These are phyloP conservation scores for Stomorhina lunata DNA, from an alignment of 2,888 invertebrate genomes.

Conservation along the genomic window DNA sequence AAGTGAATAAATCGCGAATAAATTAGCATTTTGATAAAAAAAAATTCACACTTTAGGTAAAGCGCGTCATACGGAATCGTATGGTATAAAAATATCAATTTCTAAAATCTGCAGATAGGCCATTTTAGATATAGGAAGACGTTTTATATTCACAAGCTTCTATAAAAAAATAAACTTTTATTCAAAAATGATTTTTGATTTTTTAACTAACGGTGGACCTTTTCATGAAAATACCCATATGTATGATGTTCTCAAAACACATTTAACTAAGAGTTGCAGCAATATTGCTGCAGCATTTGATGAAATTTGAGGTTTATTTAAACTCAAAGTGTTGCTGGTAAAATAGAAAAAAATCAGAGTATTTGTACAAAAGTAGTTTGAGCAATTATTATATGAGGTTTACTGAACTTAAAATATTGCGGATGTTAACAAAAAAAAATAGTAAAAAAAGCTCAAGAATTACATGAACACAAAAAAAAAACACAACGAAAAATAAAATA, in stretches of 20 bases:
- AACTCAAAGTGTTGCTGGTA: constrained; percentile 25
- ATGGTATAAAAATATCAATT: too few species aligned
- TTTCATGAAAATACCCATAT: too few species aligned
- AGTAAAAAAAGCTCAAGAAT: constrained; percentile 15
- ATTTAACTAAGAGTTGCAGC: constrained; percentile 15
- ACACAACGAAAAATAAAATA: constrained; percentile 4
- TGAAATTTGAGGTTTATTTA: constrained; percentile 32
- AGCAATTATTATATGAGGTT: constrained; percentile 68
- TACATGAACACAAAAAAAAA: constrained; percentile 28
- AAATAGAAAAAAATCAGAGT: neutral
- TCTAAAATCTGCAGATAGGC: too few species aligned
- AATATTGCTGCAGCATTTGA: constrained; percentile 9
- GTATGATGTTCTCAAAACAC: constrained; percentile 40
- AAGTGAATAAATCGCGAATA: too few species aligned
- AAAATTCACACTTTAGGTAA: too few species aligned
- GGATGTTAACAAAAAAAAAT: constrained; percentile 62
- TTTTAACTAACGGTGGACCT: too few species aligned
- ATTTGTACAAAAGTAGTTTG: constrained; percentile 34
- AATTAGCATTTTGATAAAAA: too few species aligned
- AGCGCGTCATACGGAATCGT: too few species aligned
- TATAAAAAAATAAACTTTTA: too few species aligned
- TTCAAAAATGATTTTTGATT: too few species aligned
- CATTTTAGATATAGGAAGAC: too few species aligned
- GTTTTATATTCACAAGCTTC: too few species aligned
- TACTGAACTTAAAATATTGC: constrained; percentile 68